Conservation (phyloP, 2,888 invertebrate species). For the Rhagonycha lutea region DNA sequence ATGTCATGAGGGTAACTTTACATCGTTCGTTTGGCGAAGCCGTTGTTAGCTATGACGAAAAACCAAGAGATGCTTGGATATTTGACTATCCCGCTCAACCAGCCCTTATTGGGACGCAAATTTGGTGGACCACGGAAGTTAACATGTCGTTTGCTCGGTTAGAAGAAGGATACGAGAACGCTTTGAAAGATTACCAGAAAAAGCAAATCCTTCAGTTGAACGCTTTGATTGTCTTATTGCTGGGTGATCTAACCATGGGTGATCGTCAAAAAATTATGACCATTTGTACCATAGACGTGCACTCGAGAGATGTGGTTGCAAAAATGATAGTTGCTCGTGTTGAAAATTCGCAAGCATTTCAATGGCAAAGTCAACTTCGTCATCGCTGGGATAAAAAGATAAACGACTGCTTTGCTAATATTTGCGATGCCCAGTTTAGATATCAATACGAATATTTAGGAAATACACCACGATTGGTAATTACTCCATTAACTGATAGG, state of each 20-base stretch:
- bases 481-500: constrained; percentile 92
- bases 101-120: constrained; percentile 87
- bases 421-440: constrained; percentile 91
- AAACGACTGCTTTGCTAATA: constrained; percentile 88
- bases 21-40: constrained; percentile 79
- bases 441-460: constrained; percentile 95
- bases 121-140: constrained; percentile 95
- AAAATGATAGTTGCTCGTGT: constrained; percentile 84
- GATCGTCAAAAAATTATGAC: constrained; percentile 96
- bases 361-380: constrained; percentile 90
- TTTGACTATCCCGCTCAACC: constrained; percentile 92
- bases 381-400: constrained; percentile 79
- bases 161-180: constrained; percentile 92
- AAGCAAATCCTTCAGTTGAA: constrained; percentile 86
- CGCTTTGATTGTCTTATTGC: constrained; percentile 77
- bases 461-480: constrained; percentile 90
- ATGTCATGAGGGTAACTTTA: constrained; percentile 80
- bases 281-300: constrained; percentile 94
- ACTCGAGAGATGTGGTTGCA: constrained; percentile 89
- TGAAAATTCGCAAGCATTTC: constrained; percentile 78
- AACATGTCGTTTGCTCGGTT: constrained; percentile 86
- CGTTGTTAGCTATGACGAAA: constrained; percentile 84
- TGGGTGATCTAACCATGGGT: constrained; percentile 79
- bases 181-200: constrained; percentile 88
- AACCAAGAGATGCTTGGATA: constrained; percentile 88